Percentiles rank a stretch among this genome's conserved stretches.
Evolutionary conservation across 2,113 vertebrate species (phyloP).

Genomic region (Montifringilla adamsi): DNA sequence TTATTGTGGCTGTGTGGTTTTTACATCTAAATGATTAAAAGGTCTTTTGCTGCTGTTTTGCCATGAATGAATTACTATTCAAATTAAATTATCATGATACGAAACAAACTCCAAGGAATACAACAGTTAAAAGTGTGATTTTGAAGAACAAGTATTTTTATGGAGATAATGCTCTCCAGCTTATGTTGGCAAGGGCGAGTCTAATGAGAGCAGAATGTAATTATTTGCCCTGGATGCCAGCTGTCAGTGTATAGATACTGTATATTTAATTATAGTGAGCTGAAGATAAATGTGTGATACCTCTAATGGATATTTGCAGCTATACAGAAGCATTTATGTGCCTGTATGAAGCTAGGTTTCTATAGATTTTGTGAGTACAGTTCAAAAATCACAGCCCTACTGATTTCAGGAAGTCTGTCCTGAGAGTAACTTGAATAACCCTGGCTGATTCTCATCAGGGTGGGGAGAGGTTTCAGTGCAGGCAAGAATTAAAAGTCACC

Average conservation of each 20-base stretch:
- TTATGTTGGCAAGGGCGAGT: neutral
- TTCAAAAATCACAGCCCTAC: neutral
- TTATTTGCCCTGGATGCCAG: neutral
- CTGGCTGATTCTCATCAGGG: fast-evolving
- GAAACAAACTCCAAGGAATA: neutral
- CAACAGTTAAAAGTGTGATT: neutral
- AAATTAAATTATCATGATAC: constrained; percentile 1
- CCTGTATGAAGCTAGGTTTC: neutral
- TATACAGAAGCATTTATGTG: fast-evolving
- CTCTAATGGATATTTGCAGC: neutral
- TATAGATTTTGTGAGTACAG: neutral
- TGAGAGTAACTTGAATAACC: fast-evolving
- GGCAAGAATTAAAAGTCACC: neutral
- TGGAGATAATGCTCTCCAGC: neutral
- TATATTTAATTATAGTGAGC: neutral
- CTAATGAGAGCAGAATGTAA: neutral
- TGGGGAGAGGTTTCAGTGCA: neutral
- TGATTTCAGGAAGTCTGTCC: neutral
- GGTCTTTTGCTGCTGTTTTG: neutral
- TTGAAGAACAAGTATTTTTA: neutral
- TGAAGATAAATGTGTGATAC: neutral
- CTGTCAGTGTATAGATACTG: neutral
- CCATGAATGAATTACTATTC: neutral
- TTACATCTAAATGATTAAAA: neutral
- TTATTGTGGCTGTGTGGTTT: neutral